Base-by-base conservation (phyloP, 2,797 vertebrate species). In the Ctenopoma kingsleyae region DNA sequence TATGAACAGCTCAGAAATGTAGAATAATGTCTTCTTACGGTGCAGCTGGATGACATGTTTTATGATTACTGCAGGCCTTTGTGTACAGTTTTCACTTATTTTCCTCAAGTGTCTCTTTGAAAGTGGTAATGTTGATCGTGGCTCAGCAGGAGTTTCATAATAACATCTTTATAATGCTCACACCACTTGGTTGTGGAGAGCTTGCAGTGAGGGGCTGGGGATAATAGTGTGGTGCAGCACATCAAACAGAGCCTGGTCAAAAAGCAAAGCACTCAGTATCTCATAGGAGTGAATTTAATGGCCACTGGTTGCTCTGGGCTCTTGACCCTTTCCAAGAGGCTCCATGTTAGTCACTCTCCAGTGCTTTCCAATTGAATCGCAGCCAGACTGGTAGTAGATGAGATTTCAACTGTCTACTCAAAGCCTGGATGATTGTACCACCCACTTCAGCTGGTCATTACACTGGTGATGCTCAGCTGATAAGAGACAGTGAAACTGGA, bases 231-330 rank as follows among this genome's bases (percentile, higher is more conserved):
- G 71, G 75, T 78, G 87, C 67, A 76, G 87, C 90, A 84, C 90
- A 87, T 91, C 91, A 88, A 90, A 87, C 90, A 82, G 81, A 74
- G 83, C 70, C 74, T 78, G 87, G 91, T 92, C 92, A 93, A 89
- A 93, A 91, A 88, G 89, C 88, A 86, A 85, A 91, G 83, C 90
- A 90, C 93, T 93, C 85, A 66, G 90, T 91, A 81, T 88, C 89
- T 89, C 89, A 89, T 91, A 92, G 89, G 89, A 93, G 91, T 85
- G 88, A 91, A 87, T 92, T 93, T 93, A 93, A 92, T 93, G 90
- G 91, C 87, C 83, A 83, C 88, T 87, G 85, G 78, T 88, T 88
- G 88, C 91, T 89, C 87, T 71, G 83, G 86, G 91, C 89, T 89
- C 91, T 94, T 93, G 91, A 94, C 93, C 93, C 92, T 91, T 87